phyloP scores from a whole-genome alignment of 2,113 vertebrate species.

The Etia nguti region DNA sequence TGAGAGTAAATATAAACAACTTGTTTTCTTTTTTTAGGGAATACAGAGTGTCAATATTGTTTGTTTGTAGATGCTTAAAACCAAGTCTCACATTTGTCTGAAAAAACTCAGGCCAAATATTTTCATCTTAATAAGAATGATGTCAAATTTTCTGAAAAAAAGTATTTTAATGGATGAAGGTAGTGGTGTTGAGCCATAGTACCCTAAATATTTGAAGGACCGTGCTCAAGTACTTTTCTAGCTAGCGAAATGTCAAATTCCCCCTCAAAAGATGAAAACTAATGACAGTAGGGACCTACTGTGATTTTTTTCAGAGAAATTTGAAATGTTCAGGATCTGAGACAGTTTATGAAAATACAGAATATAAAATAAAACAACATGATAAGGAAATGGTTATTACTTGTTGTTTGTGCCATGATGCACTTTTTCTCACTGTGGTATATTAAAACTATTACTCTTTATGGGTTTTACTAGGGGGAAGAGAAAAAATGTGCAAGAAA shows the following conservation, averaged over 20 bases:
- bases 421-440: not conserved
- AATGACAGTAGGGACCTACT: not conserved
- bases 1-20: not conserved
- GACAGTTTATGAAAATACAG: not conserved
- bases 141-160: not conserved
- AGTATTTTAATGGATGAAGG: not conserved
- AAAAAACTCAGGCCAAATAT: not conserved
- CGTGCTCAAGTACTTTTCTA: not conserved
- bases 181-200: not conserved
- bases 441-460: not conserved
- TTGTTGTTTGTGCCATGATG: not conserved
- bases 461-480: not conserved
- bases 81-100: not conserved
- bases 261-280: not conserved
- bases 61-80: not conserved
- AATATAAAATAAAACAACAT: rapidly evolving
- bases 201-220: rapidly evolving
- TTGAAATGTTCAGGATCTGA: not conserved
- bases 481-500: not conserved
- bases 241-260: not conserved
- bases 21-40: not conserved
- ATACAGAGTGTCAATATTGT: not conserved
- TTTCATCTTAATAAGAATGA: not conserved
- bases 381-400: not conserved
- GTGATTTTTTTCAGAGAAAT: not conserved